phyloP scores from a whole-genome alignment of 2,888 invertebrate genomes.

The Cantharis flavilabris region DNA sequence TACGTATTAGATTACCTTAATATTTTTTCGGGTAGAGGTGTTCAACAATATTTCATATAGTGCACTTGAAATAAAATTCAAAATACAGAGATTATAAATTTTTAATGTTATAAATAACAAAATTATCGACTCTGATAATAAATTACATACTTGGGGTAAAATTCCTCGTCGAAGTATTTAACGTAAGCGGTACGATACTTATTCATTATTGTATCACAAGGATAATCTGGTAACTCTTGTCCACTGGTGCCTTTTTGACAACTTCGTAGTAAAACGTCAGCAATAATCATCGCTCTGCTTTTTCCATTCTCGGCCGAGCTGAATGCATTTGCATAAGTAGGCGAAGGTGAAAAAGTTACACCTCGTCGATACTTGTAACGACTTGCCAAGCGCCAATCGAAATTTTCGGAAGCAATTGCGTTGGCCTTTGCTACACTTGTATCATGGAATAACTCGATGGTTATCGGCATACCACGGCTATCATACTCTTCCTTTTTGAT shows the following conservation, averaged over 20 bases:
- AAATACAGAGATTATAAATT: too few relatives aligned
- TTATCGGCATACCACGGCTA: slow-evolving; percentile 22
- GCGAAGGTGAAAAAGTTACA: slow-evolving; percentile 44
- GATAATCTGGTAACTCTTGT: slow-evolving; percentile 36
- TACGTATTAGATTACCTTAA: too few relatives aligned
- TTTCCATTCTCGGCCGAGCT: slow-evolving; percentile 35
- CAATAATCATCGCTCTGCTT: slow-evolving; percentile 44
- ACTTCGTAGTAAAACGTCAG: slow-evolving; percentile 43
- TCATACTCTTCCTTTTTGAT: slow-evolving; percentile 40
- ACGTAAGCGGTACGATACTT: slow-evolving; percentile 43
- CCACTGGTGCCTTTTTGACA: slow-evolving; percentile 18
- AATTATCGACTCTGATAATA: slow-evolving; percentile 30
- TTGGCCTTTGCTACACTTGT: slow-evolving; percentile 37
- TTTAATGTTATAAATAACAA: too few relatives aligned
- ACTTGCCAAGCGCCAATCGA: slow-evolving; percentile 43
- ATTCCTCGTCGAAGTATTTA: slow-evolving; percentile 51
- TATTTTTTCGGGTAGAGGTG: too few relatives aligned
- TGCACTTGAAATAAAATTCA: too few relatives aligned
- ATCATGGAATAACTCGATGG: slow-evolving; percentile 40
- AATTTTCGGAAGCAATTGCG: slow-evolving; percentile 42
- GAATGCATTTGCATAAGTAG: slow-evolving; percentile 40
- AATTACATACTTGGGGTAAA: slow-evolving; percentile 48
- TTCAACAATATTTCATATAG: too few relatives aligned
- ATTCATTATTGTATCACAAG: slow-evolving; percentile 45
- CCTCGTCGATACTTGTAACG: slow-evolving; percentile 43